A percentile compares a stretch with the other conserved stretches of the same genome.
These are phyloP conservation scores for Eurosta solidaginis DNA, from an alignment of 1,140 invertebrate species.

Conservation along the genomic window DNA sequence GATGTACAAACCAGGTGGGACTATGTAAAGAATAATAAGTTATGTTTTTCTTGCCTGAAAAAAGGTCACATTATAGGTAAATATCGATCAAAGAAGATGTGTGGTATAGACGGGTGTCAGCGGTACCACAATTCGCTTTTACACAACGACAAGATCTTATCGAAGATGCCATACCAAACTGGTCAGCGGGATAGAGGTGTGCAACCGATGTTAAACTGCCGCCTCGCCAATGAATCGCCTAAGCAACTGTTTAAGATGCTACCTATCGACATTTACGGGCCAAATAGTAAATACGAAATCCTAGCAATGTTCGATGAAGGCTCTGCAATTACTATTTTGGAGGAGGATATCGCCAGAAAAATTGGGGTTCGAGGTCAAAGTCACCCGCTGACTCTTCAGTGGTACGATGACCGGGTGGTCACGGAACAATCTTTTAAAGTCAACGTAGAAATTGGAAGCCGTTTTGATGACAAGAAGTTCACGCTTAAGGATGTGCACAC, in stretches of 20 bases:
- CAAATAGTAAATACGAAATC: neutral
- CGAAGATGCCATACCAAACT: neutral
- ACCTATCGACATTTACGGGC: neutral
- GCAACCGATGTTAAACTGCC: neutral
- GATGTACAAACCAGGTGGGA: neutral
- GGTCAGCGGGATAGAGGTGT: neutral
- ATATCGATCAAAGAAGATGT: neutral
- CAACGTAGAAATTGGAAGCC: too few relatives aligned
- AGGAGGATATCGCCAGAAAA: neutral
- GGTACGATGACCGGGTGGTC: neutral
- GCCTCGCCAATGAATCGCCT: neutral
- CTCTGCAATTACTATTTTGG: neutral
- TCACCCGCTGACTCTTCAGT: neutral
- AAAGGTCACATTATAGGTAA: too few relatives aligned
- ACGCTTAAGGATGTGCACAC: too few relatives aligned
- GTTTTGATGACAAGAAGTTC: too few relatives aligned
- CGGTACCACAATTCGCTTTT: neutral
- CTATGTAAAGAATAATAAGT: too few relatives aligned
- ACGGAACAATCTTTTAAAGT: too few relatives aligned
- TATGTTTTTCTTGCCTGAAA: neutral
- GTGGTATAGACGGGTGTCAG: neutral
- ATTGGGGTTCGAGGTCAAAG: neutral
- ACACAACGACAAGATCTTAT: neutral
- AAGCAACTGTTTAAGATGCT: neutral
- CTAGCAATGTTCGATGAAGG: neutral